These are phyloP conservation scores for Thecocarcelia acutangulata DNA, from an alignment of 2,888 invertebrate genomes.

Conservation along the genomic window DNA sequence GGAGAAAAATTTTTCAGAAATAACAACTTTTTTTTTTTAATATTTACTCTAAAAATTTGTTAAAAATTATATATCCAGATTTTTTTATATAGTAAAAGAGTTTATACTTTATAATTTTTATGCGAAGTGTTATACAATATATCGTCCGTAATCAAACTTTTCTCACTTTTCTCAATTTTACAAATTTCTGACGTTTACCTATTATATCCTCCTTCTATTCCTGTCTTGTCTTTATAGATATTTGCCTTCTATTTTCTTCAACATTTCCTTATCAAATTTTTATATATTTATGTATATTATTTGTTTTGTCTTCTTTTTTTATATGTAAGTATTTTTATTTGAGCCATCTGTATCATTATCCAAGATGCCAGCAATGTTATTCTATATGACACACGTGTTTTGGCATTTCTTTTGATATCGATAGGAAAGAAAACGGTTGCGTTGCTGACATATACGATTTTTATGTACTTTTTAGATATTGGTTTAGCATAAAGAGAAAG, in stretches of 20 bases:
- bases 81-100: too few relatives aligned
- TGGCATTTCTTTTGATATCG: constrained; percentile 44
- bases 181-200: too few relatives aligned
- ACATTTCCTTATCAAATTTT: constrained; percentile 40
- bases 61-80: too few relatives aligned
- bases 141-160: too few relatives aligned
- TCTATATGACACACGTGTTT: constrained; percentile 55
- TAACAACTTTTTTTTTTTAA: too few relatives aligned
- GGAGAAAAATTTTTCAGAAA: too few relatives aligned
- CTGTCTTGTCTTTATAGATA: neutral
- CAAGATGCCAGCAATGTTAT: constrained; percentile 33
- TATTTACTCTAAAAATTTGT: too few relatives aligned
- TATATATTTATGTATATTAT: constrained; percentile 37
- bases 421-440: constrained; percentile 33
- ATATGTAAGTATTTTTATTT: neutral
- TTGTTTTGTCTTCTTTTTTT: neutral
- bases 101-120: too few relatives aligned
- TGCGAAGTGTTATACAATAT: too few relatives aligned
- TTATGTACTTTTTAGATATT: neutral
- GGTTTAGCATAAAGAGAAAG: neutral
- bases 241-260: constrained; percentile 23
- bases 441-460: constrained; percentile 39
- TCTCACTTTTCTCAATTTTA: too few relatives aligned
- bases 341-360: constrained; percentile 36
- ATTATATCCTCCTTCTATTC: too few relatives aligned